Percentiles rank a stretch among this genome's conserved stretches.
Evolutionary conservation across 2,797 vertebrate genomes (phyloP).

Genomic region (Epinephelus coioides): DNA sequence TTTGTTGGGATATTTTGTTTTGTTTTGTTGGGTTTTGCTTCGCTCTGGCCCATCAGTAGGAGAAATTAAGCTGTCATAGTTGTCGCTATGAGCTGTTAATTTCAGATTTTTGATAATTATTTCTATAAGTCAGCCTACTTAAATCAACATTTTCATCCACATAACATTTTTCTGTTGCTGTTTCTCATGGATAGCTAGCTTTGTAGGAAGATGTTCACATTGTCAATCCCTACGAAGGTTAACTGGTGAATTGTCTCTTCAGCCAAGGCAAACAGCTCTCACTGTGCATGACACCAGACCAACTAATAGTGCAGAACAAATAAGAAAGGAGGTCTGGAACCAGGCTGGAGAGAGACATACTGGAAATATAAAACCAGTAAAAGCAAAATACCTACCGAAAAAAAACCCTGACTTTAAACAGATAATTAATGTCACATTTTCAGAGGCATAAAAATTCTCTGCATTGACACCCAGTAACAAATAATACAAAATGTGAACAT

Average conservation of each 20-base stretch:
- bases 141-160: not conserved
- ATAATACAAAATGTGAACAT: not conserved
- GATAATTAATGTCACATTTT: not conserved
- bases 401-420: no score
- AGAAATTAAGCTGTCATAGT: not conserved
- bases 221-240: constrained; percentile 8
- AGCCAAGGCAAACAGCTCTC: not conserved
- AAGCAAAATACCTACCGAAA: not conserved
- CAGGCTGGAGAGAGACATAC: constrained; percentile 1
- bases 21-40: not conserved
- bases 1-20: not conserved
- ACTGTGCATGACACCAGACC: not conserved
- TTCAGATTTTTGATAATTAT: not conserved
- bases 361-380: not conserved
- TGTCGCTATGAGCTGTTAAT: not conserved
- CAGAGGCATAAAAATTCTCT: not conserved
- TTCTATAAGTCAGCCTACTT: no score
- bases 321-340: not conserved
- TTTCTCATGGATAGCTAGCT: not conserved
- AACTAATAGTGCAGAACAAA: not conserved
- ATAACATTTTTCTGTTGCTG: not conserved
- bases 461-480: not conserved
- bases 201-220: not conserved
- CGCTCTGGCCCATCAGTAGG: not conserved
- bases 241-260: constrained; percentile 10